These are phyloP conservation scores for Sesamia nonagrioides DNA, from an alignment of 1,140 invertebrate species.

Conservation along the genomic window DNA sequence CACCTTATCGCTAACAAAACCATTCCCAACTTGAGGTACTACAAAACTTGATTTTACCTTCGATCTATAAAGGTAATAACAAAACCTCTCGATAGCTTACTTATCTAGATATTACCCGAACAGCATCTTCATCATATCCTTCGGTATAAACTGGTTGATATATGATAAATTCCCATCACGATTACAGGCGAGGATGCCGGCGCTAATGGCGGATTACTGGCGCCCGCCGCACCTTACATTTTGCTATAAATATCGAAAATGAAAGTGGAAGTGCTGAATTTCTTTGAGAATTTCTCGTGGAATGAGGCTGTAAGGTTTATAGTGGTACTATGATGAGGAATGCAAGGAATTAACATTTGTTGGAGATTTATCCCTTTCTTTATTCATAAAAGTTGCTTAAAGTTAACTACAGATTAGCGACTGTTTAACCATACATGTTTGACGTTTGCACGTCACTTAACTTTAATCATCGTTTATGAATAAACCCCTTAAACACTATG, in stretches of 20 bases:
- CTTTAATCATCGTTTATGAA: too few species aligned
- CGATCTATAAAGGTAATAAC: slow-evolving; percentile 22
- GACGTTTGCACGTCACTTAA: too few species aligned
- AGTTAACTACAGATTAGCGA: too few species aligned
- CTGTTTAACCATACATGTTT: too few species aligned
- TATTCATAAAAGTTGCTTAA: too few species aligned
- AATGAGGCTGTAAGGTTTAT: slow-evolving; percentile 22
- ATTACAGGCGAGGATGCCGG: slow-evolving; percentile 24
- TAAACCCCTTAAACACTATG: too few species aligned
- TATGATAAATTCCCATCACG: slow-evolving; percentile 26
- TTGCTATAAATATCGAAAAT: slow-evolving; percentile 39
- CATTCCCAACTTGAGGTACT: neutral
- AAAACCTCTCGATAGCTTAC: slow-evolving; percentile 20
- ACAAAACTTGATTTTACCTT: neutral
- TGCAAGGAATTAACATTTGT: neutral
- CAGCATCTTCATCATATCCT: slow-evolving; percentile 30
- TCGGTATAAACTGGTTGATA: slow-evolving; percentile 19
- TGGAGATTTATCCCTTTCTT: too few species aligned
- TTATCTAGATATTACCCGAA: slow-evolving; percentile 20
- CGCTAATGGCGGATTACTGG: slow-evolving; percentile 31
- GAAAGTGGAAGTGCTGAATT: slow-evolving; percentile 40
- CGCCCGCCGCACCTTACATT: slow-evolving; percentile 21
- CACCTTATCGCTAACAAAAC: neutral
- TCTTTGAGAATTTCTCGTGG: slow-evolving; percentile 4
- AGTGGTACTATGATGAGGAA: neutral